These are phyloP conservation scores for Nephrocerus scutellatus DNA, from an alignment of 2,888 invertebrate genomes.

Conservation along the genomic window DNA sequence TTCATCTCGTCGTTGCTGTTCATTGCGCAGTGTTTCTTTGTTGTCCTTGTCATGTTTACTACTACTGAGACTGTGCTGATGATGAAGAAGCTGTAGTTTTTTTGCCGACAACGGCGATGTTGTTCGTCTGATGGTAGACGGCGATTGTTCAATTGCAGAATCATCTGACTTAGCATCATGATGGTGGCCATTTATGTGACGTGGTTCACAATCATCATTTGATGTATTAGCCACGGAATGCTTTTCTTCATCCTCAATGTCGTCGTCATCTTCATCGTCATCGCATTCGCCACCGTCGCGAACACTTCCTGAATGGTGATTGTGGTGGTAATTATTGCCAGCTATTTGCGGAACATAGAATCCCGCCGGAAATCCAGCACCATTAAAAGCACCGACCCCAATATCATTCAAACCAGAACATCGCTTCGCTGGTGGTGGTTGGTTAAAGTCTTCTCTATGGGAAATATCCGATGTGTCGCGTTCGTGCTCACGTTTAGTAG, in stretches of 20 bases:
- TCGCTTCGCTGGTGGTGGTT: constrained; percentile 58
- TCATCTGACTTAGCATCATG: constrained; percentile 38
- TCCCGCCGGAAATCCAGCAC: constrained; percentile 28
- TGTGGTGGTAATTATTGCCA: constrained; percentile 13
- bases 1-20: constrained; percentile 16
- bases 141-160: constrained; percentile 41
- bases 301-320: constrained; percentile 33
- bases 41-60: constrained; percentile 16
- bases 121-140: constrained; percentile 33
- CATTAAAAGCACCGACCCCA: constrained; percentile 16
- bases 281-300: constrained; percentile 30
- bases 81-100: constrained; percentile 28
- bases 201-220: constrained; percentile 28
- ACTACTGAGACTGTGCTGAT: constrained; percentile 17
- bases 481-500: constrained; percentile 54
- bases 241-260: constrained; percentile 25
- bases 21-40: constrained; percentile 2
- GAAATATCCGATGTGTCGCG: constrained; percentile 36
- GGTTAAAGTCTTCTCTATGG: constrained; percentile 45
- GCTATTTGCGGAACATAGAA: constrained; percentile 30
- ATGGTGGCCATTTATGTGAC: constrained; percentile 32
- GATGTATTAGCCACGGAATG: constrained; percentile 29
- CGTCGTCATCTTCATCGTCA: constrained; percentile 12
- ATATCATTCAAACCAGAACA: too few relatives aligned
- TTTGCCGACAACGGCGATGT: constrained; percentile 39